Percentiles rank a stretch among this genome's conserved stretches.
These are phyloP conservation scores for Phylloscopus trochilus DNA, from an alignment of 2,113 vertebrate species.

Conservation along the genomic window DNA sequence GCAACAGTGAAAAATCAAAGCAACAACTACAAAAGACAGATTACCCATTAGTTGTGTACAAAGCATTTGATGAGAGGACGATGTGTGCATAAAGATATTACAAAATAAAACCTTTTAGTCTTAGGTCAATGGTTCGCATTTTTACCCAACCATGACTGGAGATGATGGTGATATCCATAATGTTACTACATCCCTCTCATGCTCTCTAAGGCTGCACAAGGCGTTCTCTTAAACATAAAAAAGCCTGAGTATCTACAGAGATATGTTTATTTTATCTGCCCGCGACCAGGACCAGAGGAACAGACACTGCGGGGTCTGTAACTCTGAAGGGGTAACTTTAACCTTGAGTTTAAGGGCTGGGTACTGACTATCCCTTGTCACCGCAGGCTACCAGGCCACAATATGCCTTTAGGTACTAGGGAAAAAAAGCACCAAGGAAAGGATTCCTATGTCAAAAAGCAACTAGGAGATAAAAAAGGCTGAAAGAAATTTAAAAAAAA, in stretches of 20 bases:
- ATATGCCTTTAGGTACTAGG: fast-evolving
- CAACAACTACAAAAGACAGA: neutral
- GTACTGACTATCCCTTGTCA: too few relatives aligned
- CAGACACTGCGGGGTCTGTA: fast-evolving
- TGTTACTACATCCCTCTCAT: fast-evolving
- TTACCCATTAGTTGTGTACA: fast-evolving
- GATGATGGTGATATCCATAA: neutral
- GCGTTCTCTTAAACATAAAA: neutral
- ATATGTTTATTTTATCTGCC: neutral
- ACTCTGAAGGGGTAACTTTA: neutral
- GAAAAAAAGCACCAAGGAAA: neutral
- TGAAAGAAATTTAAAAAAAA: neutral
- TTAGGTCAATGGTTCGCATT: neutral
- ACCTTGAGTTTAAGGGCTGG: neutral
- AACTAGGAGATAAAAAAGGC: too few relatives aligned
- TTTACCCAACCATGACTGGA: neutral
- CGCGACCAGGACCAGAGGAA: fast-evolving
- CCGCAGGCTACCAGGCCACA: neutral
- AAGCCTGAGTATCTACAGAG: fast-evolving
- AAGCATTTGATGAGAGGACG: neutral
- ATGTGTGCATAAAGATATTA: neutral
- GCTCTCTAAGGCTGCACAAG: neutral
- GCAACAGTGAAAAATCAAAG: neutral
- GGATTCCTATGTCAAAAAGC: neutral
- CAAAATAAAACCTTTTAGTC: neutral